phyloP scores from a whole-genome alignment of 2,113 vertebrate species.

The Marmota monax region DNA sequence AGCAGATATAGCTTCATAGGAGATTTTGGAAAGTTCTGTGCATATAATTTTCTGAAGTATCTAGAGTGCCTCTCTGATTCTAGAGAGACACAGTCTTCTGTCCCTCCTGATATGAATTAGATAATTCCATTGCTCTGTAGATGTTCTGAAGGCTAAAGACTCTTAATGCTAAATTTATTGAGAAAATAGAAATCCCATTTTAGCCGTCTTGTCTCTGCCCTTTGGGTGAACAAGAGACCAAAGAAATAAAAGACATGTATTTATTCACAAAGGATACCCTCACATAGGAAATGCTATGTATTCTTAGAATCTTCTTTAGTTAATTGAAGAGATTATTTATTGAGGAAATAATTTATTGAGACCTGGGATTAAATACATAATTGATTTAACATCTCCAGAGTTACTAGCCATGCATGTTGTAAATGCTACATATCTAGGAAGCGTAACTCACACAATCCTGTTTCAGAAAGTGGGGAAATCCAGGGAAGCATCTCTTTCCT shows the following conservation, averaged over 20 bases:
- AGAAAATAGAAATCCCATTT: background rate
- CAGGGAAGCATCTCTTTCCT: background rate
- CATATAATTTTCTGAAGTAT: background rate
- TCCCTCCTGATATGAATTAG: background rate
- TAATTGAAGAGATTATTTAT: background rate
- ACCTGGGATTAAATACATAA: background rate
- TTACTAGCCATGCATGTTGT: background rate
- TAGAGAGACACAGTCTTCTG: background rate
- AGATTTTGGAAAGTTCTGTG: background rate
- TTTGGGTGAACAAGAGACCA: background rate
- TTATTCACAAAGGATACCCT: background rate
- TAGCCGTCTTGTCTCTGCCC: background rate
- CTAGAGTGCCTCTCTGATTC: background rate
- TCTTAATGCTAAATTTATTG: background rate
- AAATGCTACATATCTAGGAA: background rate
- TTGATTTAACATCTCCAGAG: background rate
- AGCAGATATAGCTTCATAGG: background rate
- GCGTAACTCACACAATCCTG: background rate
- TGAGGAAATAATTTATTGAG: background rate
- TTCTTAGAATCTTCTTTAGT: slow-evolving; percentile 37
- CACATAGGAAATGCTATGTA: background rate
- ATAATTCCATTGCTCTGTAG: background rate
- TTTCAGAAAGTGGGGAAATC: background rate
- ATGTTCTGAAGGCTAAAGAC: background rate
- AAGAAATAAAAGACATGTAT: background rate